phyloP scores from a whole-genome alignment of 1,140 invertebrate genomes.

The Drosophila equinoxialis region DNA sequence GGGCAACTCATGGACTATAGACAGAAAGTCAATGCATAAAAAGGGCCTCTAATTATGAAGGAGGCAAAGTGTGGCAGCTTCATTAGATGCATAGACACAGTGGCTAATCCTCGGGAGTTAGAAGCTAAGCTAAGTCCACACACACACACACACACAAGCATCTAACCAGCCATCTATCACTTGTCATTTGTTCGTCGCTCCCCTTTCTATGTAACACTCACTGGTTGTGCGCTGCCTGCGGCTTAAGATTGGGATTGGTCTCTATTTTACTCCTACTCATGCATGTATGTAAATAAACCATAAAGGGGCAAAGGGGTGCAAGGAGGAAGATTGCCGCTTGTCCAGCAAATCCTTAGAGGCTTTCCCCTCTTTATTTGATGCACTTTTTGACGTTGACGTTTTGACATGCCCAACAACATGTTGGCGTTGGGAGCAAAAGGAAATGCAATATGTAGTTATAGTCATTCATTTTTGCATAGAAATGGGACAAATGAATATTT shows the following conservation, averaged over 20 bases:
- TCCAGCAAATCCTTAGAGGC: background rate
- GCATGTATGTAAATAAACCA: constrained; percentile 33
- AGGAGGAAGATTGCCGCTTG: constrained; percentile 17
- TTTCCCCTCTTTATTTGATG: constrained; percentile 34
- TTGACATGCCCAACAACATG: constrained; percentile 49
- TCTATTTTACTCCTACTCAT: constrained; percentile 24
- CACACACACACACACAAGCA: constrained; percentile 23
- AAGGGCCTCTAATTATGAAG: constrained; percentile 53
- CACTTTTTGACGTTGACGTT: constrained; percentile 62
- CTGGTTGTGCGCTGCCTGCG: constrained; percentile 37
- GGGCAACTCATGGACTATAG: constrained; percentile 17
- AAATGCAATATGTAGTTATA: constrained; percentile 74
- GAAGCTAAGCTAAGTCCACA: constrained; percentile 5
- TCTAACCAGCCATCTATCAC: constrained; percentile 66
- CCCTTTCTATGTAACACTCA: constrained; percentile 19
- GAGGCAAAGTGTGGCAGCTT: constrained; percentile 35
- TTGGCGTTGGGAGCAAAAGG: constrained; percentile 9
- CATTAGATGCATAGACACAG: constrained; percentile 53
- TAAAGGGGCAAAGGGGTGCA: background rate
- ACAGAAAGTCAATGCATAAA: constrained; percentile 40
- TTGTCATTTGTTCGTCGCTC: constrained; percentile 55
- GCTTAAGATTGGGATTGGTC: constrained; percentile 41
- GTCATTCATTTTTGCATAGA: constrained; percentile 64
- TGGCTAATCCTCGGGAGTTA: constrained; percentile 35
- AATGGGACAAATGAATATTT: constrained; percentile 56